Evolutionary conservation across 2,888 invertebrate genomes (phyloP), one percentile per base, ranked within the genome.

Genomic region (Deilephila elpenor): DNA sequence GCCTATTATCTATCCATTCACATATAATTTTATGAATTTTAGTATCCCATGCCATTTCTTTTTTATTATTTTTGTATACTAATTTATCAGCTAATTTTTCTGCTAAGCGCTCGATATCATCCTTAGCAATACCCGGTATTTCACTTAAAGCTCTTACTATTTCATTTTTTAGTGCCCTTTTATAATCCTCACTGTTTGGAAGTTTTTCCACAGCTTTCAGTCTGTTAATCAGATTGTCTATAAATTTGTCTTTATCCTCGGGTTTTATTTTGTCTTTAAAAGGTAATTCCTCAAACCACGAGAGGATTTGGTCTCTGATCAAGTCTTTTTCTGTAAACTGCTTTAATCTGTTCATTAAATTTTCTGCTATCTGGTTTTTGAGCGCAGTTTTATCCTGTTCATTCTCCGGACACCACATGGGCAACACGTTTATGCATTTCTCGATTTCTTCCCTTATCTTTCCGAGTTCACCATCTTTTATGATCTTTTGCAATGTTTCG

Each of bases 351-450:
- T 75, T 73, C 4, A 79, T 71, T 19, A 90, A 79, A 44, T 77
- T 82, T 53, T 84, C 78, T 71, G 78, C 72, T 6, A 89, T 74
- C 71, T 78, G 76, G 3, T 81, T 77, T 75, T 81, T 86, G 59
- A 88, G 83, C 4, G 25, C 59, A 3, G 82, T 75, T 64, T 79
- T 76, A 3, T 86, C 82, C 6, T 74, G 29, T 71, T 83, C 78
- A 32, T 74, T 74, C 5, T 73, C 80, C 8, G 87, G 86, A 37
- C 75, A 77, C 89, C 90, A 89, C 76, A 90, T 84, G 0, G 88
- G 87, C 59, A 88, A 77, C 32, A 75, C 76, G 19, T 81, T 75
- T 5, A 90, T 60, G 32, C 80, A 85, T 51, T 74, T 75, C 37
- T 74, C 72, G 4, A 88, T 82, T 70, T 79, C 80, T 7, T 78